Evolutionary conservation across 2,113 vertebrate species (phyloP), one percentile per base, ranked within the genome.

Genomic region (Erinaceus europaeus): DNA sequence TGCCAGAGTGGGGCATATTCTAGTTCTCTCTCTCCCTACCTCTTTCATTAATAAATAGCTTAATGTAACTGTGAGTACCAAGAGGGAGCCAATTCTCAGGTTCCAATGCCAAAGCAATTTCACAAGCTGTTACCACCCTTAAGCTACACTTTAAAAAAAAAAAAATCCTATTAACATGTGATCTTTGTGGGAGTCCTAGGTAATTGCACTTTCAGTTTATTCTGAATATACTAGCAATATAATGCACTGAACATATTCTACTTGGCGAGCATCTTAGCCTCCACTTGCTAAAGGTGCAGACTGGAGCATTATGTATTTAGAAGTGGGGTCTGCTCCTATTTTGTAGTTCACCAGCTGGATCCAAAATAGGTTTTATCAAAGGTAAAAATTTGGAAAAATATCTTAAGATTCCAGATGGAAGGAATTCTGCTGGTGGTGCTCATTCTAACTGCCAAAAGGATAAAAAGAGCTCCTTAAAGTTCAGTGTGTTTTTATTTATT

Each of bases 101-200:
- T 75, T 92, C 77, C 15, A 69, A 48, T 18, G 29, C 34, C 38
- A 59, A 64, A 77, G 53, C 57, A 68, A 7, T 83, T 88, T 77
- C 62, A 88, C 59, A 68, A 81, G 55, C 48, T 81, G 67, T 95
- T 94, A 90, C 86, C 57, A 92, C 38, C n/a, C 12, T 77, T 32
- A 34, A n/a, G 42, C 67, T 90, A 53, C 17, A 82, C 17, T 77
- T 76, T 82, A 15, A 32, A 40, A 32, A 61, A 92, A 69, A 82
- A 80, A 50, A 29, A 13, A 29, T 18, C 32, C 20, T 69, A 10
- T 52, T 88, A 48, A 75, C 64, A 34, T 34, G 21, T 84, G 77
- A 38, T 64, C 67, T 88, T 84, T 64, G 23, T 50, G 76, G 82
- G 53, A 42, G 17, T 15, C n/a, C 27, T 40, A 72, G 68, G 52